Evolutionary conservation across 2,113 vertebrate genomes (phyloP).

Genomic region (Calcarius ornatus): DNA sequence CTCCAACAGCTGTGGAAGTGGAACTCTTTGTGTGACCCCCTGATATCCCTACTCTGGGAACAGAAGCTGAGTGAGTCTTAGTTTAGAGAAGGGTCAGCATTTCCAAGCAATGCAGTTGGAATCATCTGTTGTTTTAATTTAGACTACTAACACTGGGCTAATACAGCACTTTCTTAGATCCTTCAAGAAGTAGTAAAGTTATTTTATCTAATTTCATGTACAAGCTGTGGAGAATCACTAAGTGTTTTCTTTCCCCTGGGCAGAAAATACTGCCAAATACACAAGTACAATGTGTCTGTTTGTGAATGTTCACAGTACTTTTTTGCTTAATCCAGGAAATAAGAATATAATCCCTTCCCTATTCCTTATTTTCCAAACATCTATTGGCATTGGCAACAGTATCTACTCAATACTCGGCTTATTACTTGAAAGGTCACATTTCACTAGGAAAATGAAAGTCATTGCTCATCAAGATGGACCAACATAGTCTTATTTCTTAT

Average conservation of each 20-base stretch:
- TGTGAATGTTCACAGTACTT: background rate
- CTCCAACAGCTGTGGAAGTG: background rate
- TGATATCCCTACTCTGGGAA: fast-evolving
- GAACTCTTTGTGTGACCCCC: background rate
- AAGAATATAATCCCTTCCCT: background rate
- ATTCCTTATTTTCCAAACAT: background rate
- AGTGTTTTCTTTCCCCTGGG: background rate
- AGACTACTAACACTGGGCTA: background rate
- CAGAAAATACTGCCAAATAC: background rate
- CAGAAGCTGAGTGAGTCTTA: background rate
- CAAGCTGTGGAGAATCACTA: background rate
- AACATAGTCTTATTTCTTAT: background rate
- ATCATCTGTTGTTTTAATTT: background rate
- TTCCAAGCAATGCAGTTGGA: background rate
- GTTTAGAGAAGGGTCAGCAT: background rate
- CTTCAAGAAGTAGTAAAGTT: background rate
- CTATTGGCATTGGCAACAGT: background rate
- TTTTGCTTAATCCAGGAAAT: background rate
- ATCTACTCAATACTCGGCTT: background rate
- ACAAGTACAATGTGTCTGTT: background rate
- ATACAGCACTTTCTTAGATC: background rate
- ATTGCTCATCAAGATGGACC: background rate
- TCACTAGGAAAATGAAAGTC: background rate
- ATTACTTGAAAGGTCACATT: background rate
- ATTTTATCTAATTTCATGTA: background rate